Base-by-base conservation (phyloP, 2,888 invertebrate genomes). In the Chrysodeixis includens region DNA sequence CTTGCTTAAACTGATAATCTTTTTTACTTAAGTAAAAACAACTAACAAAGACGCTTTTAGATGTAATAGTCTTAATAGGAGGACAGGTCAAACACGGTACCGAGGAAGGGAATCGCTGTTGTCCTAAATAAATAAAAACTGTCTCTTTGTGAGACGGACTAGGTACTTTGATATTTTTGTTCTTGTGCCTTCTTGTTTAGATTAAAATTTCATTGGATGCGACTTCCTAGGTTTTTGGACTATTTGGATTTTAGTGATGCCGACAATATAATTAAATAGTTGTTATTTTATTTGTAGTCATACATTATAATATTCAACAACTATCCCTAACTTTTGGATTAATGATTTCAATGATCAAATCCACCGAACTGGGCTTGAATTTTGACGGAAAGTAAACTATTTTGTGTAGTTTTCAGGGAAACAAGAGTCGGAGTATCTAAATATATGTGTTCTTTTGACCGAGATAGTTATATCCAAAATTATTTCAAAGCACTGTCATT, bases 101-200 rank as follows among this genome's bases (percentile, higher is more conserved):
- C 49, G 22, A 10, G 40, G 67, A 55, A 52, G 53, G 30, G 20
- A 64, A 61, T 71, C 70, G 58, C 71, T 56, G 63, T 65, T 70
- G 64, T 77, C 57, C 66, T 79, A 58, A 66, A 74, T 69, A 74
- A 70, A 79, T 62, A 70, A 68, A 56, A 32, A 56, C 63, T 16
- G n/a, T 14, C 30, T 8, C 32, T 26, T 62, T 66, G 55, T 66
- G 35, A 40, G 59, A 70, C 61, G 62, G 16, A 26, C 26, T 26
- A 26, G 26, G 26, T 2, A 62, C 46, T 46, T 35, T 78, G 46
- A 66, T 66, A 66, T 65, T 69, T 66, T 62, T 62, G 46, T 56
- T 56, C 58, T 56, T 40, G 44, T 9, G 60, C 32, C 52, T 44
- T 56, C 56, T 18, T 26, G 55, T 46, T 26, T 12, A 30, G n/a